Percentiles rank a stretch among this genome's conserved stretches.
These are phyloP conservation scores for Saccostrea echinata DNA, from an alignment of 1,140 invertebrate genomes.

Conservation along the genomic window DNA sequence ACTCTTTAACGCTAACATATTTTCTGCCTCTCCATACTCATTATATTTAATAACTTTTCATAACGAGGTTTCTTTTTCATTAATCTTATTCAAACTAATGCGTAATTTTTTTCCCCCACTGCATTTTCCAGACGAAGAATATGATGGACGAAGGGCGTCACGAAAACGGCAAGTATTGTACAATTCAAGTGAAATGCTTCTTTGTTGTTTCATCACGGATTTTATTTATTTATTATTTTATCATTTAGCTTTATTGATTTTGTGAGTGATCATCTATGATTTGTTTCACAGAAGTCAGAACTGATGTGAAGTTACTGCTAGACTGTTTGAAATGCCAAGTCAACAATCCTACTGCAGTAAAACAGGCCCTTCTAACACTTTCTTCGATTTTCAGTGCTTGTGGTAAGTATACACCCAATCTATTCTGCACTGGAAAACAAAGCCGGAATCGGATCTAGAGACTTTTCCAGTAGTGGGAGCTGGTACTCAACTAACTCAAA, in stretches of 20 bases:
- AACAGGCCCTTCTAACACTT: slow-evolving; percentile 60
- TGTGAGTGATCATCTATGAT: background rate
- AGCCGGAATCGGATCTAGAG: too few species aligned
- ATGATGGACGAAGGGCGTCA: background rate
- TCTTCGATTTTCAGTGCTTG: slow-evolving; percentile 53
- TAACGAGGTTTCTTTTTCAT: background rate
- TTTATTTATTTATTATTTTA: too few species aligned
- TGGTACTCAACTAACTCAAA: too few species aligned
- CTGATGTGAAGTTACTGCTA: slow-evolving; percentile 56
- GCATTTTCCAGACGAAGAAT: background rate
- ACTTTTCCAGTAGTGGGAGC: too few species aligned
- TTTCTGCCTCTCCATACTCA: too few species aligned
- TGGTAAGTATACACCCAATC: slow-evolving; percentile 39
- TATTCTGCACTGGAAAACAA: too few species aligned
- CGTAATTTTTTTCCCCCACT: too few species aligned
- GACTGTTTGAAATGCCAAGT: slow-evolving; percentile 62
- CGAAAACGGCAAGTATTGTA: background rate
- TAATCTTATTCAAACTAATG: too few species aligned
- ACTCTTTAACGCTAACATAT: background rate
- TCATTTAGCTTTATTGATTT: background rate
- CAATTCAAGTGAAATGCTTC: too few species aligned
- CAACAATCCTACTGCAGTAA: slow-evolving; percentile 55
- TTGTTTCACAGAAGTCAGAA: slow-evolving; percentile 46
- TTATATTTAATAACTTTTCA: background rate
- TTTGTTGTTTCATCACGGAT: too few species aligned